Base-by-base conservation (phyloP, 2,888 invertebrate genomes). In the Cyaniris semiargus region DNA sequence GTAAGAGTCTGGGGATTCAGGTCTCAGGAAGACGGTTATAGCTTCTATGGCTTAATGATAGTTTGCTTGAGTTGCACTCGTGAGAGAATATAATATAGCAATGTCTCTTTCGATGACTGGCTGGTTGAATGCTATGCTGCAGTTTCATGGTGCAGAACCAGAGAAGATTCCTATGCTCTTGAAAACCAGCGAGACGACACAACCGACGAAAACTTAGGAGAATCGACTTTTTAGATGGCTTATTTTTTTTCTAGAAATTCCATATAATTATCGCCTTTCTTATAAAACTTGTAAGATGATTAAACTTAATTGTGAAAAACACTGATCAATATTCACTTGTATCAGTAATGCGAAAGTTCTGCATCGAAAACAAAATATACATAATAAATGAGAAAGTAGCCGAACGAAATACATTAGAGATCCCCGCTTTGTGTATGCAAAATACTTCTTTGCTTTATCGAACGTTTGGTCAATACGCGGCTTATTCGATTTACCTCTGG, bases 381-480 rank as follows among this genome's bases (percentile, higher is more conserved):
- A 18, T 15, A 53, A 66, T 27, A 66, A 66, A 66, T 66, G 31
- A 66, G 13, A 66, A 66, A 66, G 66, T 71, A 34, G 38, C 31
- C 76, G 71, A 71, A 53, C 31, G 15, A 76, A 76, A 76, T 27
- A 71, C 76, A 71, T 71, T 71, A 71, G 31, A 53, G 34, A 56
- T 71, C 56, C 23, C 13, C 38, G 38, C 71, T 72, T 71, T 21
- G 70, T 56, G 56, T 72, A 58, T 77, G 56, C 76, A 72, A 77
- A 76, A 76, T 21, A 77, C 76, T 53, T 27, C 70, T 60, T 76
- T 53, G 74, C 76, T 76, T 83, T 83, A 84, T 81, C 86, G 86
- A 86, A 79, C 84, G 83, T 79, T 83, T 83, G 86, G 84, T 83
- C 87, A 85, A 86, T 85, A 85, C 82, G 82, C 81, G 81, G 83